Evolutionary conservation across 2,797 vertebrate species (phyloP), one percentile per base, ranked within the genome.

Genomic region (Bryconaethiops microstoma): DNA sequence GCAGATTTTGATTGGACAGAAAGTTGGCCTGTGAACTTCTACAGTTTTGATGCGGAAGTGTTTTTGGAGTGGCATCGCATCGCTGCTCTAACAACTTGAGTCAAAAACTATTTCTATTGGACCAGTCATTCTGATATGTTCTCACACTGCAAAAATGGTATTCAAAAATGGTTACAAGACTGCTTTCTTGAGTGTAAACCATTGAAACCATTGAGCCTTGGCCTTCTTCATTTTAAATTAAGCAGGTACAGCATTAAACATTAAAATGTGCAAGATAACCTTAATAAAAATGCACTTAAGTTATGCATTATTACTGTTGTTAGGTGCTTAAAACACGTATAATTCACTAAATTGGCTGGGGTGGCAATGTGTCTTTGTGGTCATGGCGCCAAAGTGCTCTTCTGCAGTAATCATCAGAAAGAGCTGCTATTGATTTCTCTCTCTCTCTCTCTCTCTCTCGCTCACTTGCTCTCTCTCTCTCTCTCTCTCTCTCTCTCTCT

Each of bases 361-460:
- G 19, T 78, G 52, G 65, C 63, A 19, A 60, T 54, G 48, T 70
- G 39, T 75, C 69, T 62, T 71, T 52, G 57, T 86, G 17, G 60
- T 65, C 59, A 2, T 21, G 68, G 69, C 35, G 65, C 65, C 74
- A 68, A 62, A 52, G 4, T 29, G 42, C 42, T 77, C 39, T 69
- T 67, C 80, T 55, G 77, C 81, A 80, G 81, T 59, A 59, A 70
- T 76, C 83, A 69, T 86, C 63, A 75, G 78, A 76, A 72, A 60
- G 45, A 76, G 62, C 59, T 86, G 25, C 60, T 29, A 86, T 87
- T 72, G 86, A 89, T 90, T 87, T 82, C 83, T 19, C 19, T 57
- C 17, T n/a, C 4, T n/a, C 54, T 57, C 19, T 57, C 19, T 1
- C 17, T 57, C 54, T 19, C 54, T 64, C 40, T 35, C 35, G 35